Evolutionary conservation across 2,113 vertebrate genomes (phyloP), one percentile per base, ranked within the genome.

Genomic region (Sinocyclocheilus rhinocerous): DNA sequence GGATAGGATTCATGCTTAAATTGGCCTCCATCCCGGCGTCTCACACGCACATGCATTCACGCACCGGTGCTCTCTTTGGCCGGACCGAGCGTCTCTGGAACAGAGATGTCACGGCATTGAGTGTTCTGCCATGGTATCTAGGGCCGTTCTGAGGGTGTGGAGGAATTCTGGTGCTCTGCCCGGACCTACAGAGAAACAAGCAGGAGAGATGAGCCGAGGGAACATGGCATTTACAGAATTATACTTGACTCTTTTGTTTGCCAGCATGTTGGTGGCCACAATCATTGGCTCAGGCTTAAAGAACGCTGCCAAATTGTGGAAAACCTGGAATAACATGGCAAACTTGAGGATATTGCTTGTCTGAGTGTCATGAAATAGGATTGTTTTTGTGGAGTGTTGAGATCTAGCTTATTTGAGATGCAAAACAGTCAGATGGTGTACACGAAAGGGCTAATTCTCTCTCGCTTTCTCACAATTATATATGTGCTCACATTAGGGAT

Each of bases 91-190:
- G 24, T 24, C 39, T 81, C 42, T 81, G 79, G 59, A 67, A 81
- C 79, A 81, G 24, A 81, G 81, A 83, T 83, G 65, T 72, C 81
- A 70, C 26, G 6, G 20, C 48, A 11, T 36, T 39, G 81, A 81
- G 79, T 81, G n/a, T 81, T 29, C 79, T 65, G 39, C n/a, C 24
- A 39, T 29, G 61, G n/a, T 67, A 67, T 29, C 61, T 48, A 81
- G 15, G 24, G n/a, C 8, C 16, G 61, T 29, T 81, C 39, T 20
- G 33, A 59, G 18, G 20, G 26, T 59, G 9, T 39, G 79, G 24
- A 69, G n/a, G n/a, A 48, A 42, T 29, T 69, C 39, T 82, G 61
- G 80, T 50, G 61, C 16, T 83, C 81, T 72, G 81, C 42, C 81
- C 42, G 67, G 61, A 67, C 59, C 39, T 16, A 81, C 70, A 73